Base-by-base conservation (phyloP, 2,113 vertebrate species). In the Sebastes schlegelii region DNA sequence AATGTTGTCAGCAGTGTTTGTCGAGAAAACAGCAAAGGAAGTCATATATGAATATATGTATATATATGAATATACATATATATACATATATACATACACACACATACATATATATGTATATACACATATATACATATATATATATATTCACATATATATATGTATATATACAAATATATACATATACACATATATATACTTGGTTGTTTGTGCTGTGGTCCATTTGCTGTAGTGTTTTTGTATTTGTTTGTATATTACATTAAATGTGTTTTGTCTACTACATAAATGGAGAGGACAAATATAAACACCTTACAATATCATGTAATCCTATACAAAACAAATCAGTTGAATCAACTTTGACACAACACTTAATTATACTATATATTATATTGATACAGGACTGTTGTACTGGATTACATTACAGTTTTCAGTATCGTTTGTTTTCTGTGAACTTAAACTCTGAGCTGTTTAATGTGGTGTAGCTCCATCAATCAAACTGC, bases 131-230 rank as follows among this genome's bases (percentile, higher is more conserved):
- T 2, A 26, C 2, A 26, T 2, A 26, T 26, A 26, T 2, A 34
- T 4, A 34, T 0, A 34, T 34, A 34, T 0, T 0, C 3, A 34
- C 1, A 34, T 4, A 34, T 0, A 34, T 26, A 26, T 2, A 26
- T 2, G 2, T 2, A 26, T 2, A 26, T 2, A 26, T 0, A 34
- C 3, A 34, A 0, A 4, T 34, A 4, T 4, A 34, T 4, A 34
- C 4, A 34, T 34, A 34, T 34, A 34, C 0, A 34, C 4, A 34
- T 26, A 2, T 26, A 26, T 26, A 26, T 26, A 34, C 34, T 34
- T 34, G 34, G 34, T 34, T 34, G 34, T 34, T 34, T 34, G 34
- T 34, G 3, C 49, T 46, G 23, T 57, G 69, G 49, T 26, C 6
- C 21, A 72, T 57, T 73, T 64, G 16, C 26, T 51, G 46, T 45